Evolutionary conservation across 2,888 invertebrate genomes (phyloP).

Genomic region (Molorchus minor): DNA sequence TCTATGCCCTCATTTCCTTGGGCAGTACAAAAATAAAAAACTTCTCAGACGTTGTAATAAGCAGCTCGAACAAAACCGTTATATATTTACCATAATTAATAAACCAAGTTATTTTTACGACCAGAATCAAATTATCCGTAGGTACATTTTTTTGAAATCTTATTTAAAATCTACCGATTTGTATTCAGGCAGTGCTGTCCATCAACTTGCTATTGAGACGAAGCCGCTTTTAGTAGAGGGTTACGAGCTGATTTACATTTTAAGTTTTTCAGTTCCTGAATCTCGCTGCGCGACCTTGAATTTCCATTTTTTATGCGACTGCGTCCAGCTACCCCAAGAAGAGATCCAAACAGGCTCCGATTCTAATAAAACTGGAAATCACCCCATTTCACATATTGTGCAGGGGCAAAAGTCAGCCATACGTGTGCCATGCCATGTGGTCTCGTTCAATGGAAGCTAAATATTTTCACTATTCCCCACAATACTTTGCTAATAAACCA

Average conservation of each 20-base stretch:
- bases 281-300: slow-evolving; percentile 4
- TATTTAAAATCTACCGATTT: slow-evolving; percentile 16
- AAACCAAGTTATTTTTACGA: slow-evolving; percentile 8
- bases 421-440: too few species aligned
- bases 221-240: slow-evolving; percentile 22
- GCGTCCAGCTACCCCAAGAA: slow-evolving; percentile 3
- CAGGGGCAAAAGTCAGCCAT: not conserved
- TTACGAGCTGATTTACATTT: slow-evolving; percentile 22
- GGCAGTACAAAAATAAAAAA: too few species aligned
- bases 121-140: slow-evolving; percentile 3
- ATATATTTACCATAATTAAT: too few species aligned
- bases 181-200: slow-evolving; percentile 15
- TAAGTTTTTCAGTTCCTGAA: slow-evolving; percentile 20
- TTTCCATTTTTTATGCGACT: slow-evolving; percentile 15
- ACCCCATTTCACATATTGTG: not conserved
- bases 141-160: slow-evolving; percentile 4
- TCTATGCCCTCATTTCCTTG: too few species aligned
- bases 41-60: not conserved
- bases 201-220: slow-evolving; percentile 20
- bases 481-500: too few species aligned
- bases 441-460: too few species aligned
- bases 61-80: too few species aligned
- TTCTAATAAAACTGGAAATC: slow-evolving; percentile 6
- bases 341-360: slow-evolving; percentile 2
- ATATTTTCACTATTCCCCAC: too few species aligned